A percentile compares a stretch with the other conserved stretches of the same genome.
Evolutionary conservation across 30 jellyfish, hydroid and myxozoan species (phyloP).

Genomic region (Turritopsis rubra): DNA sequence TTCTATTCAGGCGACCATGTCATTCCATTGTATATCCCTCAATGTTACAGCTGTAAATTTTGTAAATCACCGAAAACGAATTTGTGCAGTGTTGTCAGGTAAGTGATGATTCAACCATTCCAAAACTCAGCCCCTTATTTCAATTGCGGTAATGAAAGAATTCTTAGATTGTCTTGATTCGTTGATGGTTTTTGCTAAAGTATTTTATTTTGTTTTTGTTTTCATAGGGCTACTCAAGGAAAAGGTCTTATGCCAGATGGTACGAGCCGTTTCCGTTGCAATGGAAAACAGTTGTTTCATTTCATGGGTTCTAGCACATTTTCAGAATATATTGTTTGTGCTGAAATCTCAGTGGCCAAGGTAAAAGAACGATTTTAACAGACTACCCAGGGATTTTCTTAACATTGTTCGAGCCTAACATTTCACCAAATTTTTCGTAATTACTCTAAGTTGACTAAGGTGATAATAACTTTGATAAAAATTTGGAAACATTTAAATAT

Average conservation of each 20-base stretch:
- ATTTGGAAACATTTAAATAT: no score
- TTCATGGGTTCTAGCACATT: constrained; percentile 96
- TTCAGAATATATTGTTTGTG: constrained; percentile 83
- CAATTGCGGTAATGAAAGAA: neutral
- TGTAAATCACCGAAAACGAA: constrained; percentile 78
- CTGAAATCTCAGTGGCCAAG: constrained; percentile 89
- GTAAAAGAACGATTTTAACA: constrained; percentile 23
- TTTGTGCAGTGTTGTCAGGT: constrained; percentile 79
- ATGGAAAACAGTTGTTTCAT: constrained; percentile 71
- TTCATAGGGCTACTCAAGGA: constrained; percentile 79
- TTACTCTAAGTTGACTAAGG: no score
- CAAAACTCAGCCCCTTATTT: neutral
- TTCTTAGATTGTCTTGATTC: neutral
- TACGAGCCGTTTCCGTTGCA: constrained; percentile 66
- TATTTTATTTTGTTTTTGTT: neutral
- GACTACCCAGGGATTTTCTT: no score
- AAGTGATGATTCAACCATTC: neutral
- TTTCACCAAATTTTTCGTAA: no score
- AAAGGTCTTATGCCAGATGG: constrained; percentile 99
- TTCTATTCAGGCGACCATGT: constrained; percentile 90
- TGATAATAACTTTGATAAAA: no score
- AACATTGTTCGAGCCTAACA: no score
- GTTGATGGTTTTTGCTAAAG: no score
- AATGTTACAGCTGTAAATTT: constrained; percentile 87
- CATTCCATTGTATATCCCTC: constrained; percentile 91